A percentile compares a stretch with the other conserved stretches of the same genome.
Conservation (phyloP, 2,888 invertebrate genomes). For the Trilocha varians region DNA sequence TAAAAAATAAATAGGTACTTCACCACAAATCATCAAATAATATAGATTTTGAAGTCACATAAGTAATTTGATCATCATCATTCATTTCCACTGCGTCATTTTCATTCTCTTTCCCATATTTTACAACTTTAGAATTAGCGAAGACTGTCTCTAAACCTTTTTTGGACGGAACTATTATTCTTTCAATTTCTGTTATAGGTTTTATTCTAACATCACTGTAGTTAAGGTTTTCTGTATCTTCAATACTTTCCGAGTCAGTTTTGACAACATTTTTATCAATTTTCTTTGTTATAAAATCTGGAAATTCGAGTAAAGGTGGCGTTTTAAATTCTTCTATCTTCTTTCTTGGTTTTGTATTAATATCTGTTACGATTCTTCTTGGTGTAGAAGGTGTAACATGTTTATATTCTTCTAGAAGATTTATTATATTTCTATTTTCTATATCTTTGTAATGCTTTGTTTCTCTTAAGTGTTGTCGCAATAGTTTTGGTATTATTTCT, state of each 20-base stretch:
- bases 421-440: not conserved
- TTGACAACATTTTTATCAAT: constrained; percentile 19
- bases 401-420: not conserved
- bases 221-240: not conserved
- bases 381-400: not conserved
- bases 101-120: constrained; percentile 25
- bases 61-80: not conserved
- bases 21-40: no score
- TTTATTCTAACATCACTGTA: constrained; percentile 5
- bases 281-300: constrained; percentile 44
- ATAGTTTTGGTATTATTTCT: constrained; percentile 3
- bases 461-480: constrained; percentile 3
- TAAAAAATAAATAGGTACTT: no score
- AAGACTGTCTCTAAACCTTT: constrained; percentile 42
- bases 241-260: constrained; percentile 9
- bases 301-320: constrained; percentile 37
- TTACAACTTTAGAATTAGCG: constrained; percentile 48
- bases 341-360: constrained; percentile 7
- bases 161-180: constrained; percentile 9
- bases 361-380: not conserved
- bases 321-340: constrained; percentile 25
- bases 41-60: not conserved
- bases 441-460: constrained; percentile 4
- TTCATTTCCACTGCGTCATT: not conserved
- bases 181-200: constrained; percentile 8